Evolutionary conservation across 1,140 invertebrate species (phyloP).

Genomic region (Chrysopa pallens): DNA sequence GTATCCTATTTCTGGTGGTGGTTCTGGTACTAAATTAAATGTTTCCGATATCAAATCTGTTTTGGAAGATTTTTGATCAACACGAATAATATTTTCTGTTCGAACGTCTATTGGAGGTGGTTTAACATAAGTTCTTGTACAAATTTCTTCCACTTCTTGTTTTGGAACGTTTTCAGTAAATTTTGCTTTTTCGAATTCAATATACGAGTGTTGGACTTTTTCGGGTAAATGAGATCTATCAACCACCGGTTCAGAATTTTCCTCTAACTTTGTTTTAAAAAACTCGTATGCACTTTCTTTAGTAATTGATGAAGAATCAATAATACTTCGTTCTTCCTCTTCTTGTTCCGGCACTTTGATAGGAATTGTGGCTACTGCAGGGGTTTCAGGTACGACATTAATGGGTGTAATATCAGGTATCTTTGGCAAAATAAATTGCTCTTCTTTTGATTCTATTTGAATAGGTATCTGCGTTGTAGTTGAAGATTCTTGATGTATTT

Average conservation of each 20-base stretch:
- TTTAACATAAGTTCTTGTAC: constrained; percentile 9
- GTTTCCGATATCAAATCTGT: constrained; percentile 15
- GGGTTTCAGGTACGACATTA: no score
- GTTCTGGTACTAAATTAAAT: constrained; percentile 43
- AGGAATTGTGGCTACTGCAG: constrained; percentile 3
- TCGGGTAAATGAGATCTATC: no score
- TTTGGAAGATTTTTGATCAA: not conserved
- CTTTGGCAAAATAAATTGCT: no score
- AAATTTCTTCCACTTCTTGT: not conserved
- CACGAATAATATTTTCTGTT: not conserved
- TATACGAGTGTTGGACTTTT: not conserved
- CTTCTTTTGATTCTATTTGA: no score
- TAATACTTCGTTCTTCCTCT: constrained; percentile 11
- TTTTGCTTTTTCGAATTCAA: no score
- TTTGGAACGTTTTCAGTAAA: constrained; percentile 5
- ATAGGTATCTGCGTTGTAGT: no score
- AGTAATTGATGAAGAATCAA: constrained; percentile 26
- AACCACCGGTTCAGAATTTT: constrained; percentile 13
- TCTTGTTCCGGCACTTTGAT: constrained; percentile 20
- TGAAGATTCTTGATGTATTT: no score
- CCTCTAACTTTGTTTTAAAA: constrained; percentile 34
- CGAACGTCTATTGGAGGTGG: constrained; percentile 11
- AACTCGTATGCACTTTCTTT: constrained; percentile 34
- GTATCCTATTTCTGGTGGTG: constrained; percentile 51
- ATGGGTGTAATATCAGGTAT: no score